These are phyloP conservation scores for Cheilosia pagana DNA, from an alignment of 2,888 invertebrate species.

Conservation along the genomic window DNA sequence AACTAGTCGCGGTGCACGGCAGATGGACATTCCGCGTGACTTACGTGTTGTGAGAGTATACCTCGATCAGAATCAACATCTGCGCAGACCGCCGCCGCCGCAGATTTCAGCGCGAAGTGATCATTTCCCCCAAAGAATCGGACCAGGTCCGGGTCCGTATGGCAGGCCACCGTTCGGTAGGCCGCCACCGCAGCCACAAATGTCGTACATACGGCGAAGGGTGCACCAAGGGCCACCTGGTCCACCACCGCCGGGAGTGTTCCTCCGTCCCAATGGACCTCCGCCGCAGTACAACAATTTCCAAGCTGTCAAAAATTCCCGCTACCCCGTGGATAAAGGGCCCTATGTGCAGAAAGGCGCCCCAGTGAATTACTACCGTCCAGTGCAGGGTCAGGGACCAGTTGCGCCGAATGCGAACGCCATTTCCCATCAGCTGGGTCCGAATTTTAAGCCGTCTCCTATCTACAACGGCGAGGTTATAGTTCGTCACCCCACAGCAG, in stretches of 20 bases:
- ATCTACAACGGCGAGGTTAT: constrained; percentile 79
- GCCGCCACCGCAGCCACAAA: constrained; percentile 56
- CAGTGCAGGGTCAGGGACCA: constrained; percentile 20
- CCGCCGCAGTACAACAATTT: constrained; percentile 63
- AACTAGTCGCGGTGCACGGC: constrained; percentile 44
- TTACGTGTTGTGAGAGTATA: constrained; percentile 57
- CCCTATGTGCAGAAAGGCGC: constrained; percentile 46
- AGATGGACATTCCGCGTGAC: constrained; percentile 65
- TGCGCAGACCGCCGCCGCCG: constrained; percentile 64
- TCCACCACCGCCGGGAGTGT: constrained; percentile 68
- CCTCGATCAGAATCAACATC: constrained; percentile 44
- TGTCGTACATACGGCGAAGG: constrained; percentile 57
- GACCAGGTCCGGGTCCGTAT: constrained; percentile 42
- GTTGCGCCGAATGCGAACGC: constrained; percentile 70
- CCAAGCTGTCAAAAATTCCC: constrained; percentile 76
- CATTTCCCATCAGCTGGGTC: constrained; percentile 61
- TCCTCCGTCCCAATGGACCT: constrained; percentile 43
- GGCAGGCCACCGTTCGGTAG: constrained; percentile 60
- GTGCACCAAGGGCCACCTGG: constrained; percentile 51
- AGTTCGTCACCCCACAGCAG: constrained; percentile 76
- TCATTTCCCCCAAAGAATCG: constrained; percentile 63
- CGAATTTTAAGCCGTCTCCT: constrained; percentile 81
- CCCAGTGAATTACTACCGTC: constrained; percentile 65
- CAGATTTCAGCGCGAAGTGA: constrained; percentile 77
- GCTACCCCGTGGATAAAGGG: constrained; percentile 78